Base-by-base conservation (phyloP, 2,113 vertebrate genomes). In the Perca fluviatilis region DNA sequence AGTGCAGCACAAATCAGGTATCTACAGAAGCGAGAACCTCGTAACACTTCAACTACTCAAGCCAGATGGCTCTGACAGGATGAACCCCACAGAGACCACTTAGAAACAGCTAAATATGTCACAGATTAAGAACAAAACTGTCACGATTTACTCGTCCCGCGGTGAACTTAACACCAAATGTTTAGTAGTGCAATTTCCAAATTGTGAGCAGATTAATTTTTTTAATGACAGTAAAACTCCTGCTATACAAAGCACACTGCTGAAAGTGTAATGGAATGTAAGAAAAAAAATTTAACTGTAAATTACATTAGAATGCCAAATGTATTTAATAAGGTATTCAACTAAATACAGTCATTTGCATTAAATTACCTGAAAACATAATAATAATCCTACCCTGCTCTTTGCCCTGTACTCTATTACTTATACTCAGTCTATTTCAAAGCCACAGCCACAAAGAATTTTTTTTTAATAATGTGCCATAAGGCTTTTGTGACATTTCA, bases 1-100 rank as follows among this genome's bases (percentile, higher is more conserved):
- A 79, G 76, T 21, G 64, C 50, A 53, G 30, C 70, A 73, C 54
- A 82, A 67, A 85, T 75, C 85, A 79, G 72, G 69, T 78, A 84
- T 85, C 86, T 83, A 76, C 74, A 82, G 73, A 58, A 61, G 74
- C 84, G 60, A 68, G 71, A 76, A 88, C 77, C 60, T 74, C 43
- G 36, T 54, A 87, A 83, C 78, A 85, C 54, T 80, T 80, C 61
- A 60, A 56, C 75, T 68, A 11, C 72, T 89, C 60, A 68, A 67
- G 54, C 75, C 91, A 91, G 88, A 89, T 91, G 89, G 87, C 71
- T 71, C 72, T 64, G 72, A 83, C 73, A 49, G 66, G 56, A 84
- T 23, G 53, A 78, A 70, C 64, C 67, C 81, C 72, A 67, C 58
- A 64, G 81, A 82, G 86, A 89, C 78, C 58, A 63, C 77, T 87